A percentile compares a stretch with the other conserved stretches of the same genome.
Evolutionary conservation across 92 coral and sea anemone species (phyloP).

Genomic region (Pocillopora grandis): DNA sequence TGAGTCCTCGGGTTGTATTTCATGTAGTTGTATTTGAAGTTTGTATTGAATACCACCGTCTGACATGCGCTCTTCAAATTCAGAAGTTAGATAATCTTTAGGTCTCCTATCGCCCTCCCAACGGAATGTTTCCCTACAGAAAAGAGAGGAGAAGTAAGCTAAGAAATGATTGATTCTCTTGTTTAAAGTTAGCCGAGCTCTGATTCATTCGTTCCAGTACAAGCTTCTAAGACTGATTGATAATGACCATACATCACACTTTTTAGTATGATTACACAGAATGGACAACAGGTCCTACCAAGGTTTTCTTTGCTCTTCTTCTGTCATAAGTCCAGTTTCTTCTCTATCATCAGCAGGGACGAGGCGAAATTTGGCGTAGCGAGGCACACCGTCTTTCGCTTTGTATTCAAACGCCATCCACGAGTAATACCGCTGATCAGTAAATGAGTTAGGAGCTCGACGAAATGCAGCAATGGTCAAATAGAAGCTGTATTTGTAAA

Average conservation of each 20-base stretch:
- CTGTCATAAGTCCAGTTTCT: slow-evolving; percentile 76
- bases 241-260: too few relatives aligned
- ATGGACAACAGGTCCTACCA: slow-evolving; percentile 44
- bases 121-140: slow-evolving; percentile 38
- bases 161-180: too few relatives aligned
- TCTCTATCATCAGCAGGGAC: slow-evolving; percentile 64
- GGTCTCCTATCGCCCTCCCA: slow-evolving; percentile 50
- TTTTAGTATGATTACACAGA: too few relatives aligned
- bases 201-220: too few relatives aligned
- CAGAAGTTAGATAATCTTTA: slow-evolving; percentile 56
- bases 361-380: slow-evolving; percentile 75
- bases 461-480: slow-evolving; percentile 47
- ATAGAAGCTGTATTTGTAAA: slow-evolving; percentile 27
- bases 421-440: slow-evolving; percentile 73
- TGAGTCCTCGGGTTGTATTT: slow-evolving; percentile 54
- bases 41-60: slow-evolving; percentile 56
- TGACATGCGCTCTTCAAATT: slow-evolving; percentile 57
- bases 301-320: slow-evolving; percentile 66
- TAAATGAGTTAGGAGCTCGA: slow-evolving; percentile 63
- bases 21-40: slow-evolving; percentile 66
- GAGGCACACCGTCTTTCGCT: slow-evolving; percentile 64
- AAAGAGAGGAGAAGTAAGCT: too few relatives aligned
- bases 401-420: slow-evolving; percentile 59
- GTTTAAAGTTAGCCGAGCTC: too few relatives aligned
- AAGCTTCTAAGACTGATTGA: too few relatives aligned